Evolutionary conservation across 2,113 vertebrate genomes (phyloP).

Genomic region (Phrynosoma blainvillii): DNA sequence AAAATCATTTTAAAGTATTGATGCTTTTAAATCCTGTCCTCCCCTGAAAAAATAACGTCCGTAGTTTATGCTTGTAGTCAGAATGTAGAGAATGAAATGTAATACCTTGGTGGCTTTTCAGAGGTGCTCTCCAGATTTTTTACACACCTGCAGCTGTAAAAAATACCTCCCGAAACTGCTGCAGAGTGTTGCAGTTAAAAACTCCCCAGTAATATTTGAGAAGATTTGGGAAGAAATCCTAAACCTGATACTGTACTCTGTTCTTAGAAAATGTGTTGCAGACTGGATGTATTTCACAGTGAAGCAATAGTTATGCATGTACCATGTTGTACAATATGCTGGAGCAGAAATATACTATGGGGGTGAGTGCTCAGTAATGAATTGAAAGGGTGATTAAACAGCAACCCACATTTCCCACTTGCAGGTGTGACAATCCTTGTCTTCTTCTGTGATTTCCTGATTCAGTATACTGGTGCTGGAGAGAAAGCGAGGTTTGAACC

Average conservation of each 20-base stretch:
- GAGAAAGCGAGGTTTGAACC: constrained; percentile 72
- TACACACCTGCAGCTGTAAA: constrained; percentile 6
- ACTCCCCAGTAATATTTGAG: neutral
- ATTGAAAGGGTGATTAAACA: constrained; percentile 72
- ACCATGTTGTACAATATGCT: neutral
- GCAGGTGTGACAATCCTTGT: constrained; percentile 64
- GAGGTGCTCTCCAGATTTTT: constrained; percentile 1
- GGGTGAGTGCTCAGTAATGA: constrained; percentile 62
- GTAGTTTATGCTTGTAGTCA: neutral
- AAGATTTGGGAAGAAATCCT: neutral
- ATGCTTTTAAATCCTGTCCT: neutral
- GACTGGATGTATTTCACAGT: neutral
- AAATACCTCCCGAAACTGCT: constrained; percentile 18
- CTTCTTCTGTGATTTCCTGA: constrained; percentile 34
- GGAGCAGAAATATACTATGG: neutral
- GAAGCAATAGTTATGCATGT: neutral
- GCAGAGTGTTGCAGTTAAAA: neutral
- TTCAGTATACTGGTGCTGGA: constrained; percentile 44
- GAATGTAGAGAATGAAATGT: constrained; percentile 30
- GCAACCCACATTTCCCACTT: constrained; percentile 72
- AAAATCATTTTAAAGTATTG: neutral
- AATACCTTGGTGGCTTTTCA: constrained; percentile 50
- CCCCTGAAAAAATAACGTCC: neutral
- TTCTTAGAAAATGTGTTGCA: neutral
- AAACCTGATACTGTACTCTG: constrained; percentile 1